Percentiles rank a stretch among this genome's conserved stretches.
Evolutionary conservation across 2,113 vertebrate genomes (phyloP).

Genomic region (Sinocyclocheilus grahami): DNA sequence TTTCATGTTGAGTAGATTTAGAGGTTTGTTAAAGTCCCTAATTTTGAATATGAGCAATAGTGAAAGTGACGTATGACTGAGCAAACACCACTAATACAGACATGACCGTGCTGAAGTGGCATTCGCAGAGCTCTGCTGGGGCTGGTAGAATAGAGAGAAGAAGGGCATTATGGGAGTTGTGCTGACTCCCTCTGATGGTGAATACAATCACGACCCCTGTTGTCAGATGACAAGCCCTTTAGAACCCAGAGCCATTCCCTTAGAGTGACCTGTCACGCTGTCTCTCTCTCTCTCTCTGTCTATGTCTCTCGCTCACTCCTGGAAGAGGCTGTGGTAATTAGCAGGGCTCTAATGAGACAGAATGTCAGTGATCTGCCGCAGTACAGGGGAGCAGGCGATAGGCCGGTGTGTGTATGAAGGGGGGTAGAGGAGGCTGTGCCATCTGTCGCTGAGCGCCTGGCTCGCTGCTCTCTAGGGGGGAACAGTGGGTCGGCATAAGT

Average conservation of each 20-base stretch:
- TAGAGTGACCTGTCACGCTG: constrained; percentile 56
- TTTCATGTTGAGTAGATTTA: neutral
- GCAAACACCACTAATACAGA: constrained; percentile 4
- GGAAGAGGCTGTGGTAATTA: constrained; percentile 99
- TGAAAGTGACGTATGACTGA: neutral
- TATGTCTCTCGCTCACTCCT: constrained; percentile 71
- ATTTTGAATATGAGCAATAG: neutral
- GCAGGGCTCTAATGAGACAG: constrained; percentile 99
- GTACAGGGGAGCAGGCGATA: constrained; percentile 87
- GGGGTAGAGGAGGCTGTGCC: constrained; percentile 81
- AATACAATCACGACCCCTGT: constrained; percentile 87
- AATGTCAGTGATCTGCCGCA: constrained; percentile 99
- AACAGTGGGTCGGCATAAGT: constrained; percentile 64
- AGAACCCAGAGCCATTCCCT: constrained; percentile 60
- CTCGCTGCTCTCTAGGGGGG: constrained; percentile 82
- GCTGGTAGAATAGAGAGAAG: neutral
- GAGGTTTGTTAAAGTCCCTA: neutral
- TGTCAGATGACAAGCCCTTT: constrained; percentile 91
- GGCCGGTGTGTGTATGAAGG: constrained; percentile 77
- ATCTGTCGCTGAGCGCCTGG: constrained; percentile 97
- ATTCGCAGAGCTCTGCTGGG: neutral
- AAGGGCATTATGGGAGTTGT: constrained; percentile 13
- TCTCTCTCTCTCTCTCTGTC: neutral
- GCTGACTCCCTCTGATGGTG: constrained; percentile 57
- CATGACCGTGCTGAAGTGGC: constrained; percentile 27